Evolutionary conservation across 2,888 invertebrate genomes (phyloP), one percentile per base, ranked within the genome.

Genomic region (Aromia moschata): DNA sequence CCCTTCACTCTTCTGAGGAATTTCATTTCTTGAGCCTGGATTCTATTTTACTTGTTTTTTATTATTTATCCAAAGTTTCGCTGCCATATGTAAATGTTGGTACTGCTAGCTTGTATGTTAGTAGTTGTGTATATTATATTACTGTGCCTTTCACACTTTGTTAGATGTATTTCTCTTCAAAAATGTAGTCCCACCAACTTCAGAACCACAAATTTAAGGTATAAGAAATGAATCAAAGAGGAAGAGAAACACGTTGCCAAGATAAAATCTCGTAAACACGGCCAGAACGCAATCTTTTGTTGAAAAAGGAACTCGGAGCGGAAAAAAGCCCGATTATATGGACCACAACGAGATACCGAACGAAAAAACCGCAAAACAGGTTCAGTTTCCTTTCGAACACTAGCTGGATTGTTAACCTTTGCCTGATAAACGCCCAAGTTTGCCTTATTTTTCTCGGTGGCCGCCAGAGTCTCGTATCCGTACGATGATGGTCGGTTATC

Each of bases 301-400:
- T 30, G 30, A 59, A 61, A 65, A 57, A 64, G 61, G 46, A 47
- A 61, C 55, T 60, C n/a, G 58, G 55, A 67, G 62, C 68, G 72
- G 73, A 72, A 73, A n/a, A 41, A 68, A 62, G 63, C 59, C 57
- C 31, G 56, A 63, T 62, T 70, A 70, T 71, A 72, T 74, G 73
- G 73, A 75, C 74, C 74, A 74, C 75, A 74, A 69, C 69, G 59
- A 71, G 66, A 71, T 64, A 51, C 61, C 61, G 60, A 64, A 64
- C 60, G 44, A 60, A 65, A 60, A 72, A 72, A 75, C 73, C 74
- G 59, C 73, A 64, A 68, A 65, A 66, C 72, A 71, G 70, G 70
- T 74, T 72, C 70, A 64, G 63, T 64, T 73, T 74, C 73, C 74
- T 70, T 63, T 64, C 58, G 46, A 62, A 66, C 44, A 46, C 38